Evolutionary conservation across 2,797 vertebrate genomes (phyloP).

Genomic region (Hippopotamyrus pictus): DNA sequence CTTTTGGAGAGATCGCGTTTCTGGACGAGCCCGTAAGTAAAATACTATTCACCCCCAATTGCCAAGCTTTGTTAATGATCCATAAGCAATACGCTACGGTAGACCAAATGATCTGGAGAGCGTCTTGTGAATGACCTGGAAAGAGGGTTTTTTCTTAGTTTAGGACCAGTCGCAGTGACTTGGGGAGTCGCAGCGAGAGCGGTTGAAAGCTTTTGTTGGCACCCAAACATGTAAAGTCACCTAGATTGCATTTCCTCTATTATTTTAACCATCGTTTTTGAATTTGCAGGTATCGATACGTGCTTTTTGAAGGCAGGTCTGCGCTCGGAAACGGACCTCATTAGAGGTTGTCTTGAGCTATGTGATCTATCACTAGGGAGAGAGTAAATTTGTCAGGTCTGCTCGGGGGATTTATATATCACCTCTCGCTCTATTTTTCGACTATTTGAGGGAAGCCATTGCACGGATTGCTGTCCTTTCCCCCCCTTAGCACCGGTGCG

Average conservation of each 20-base stretch:
- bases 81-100: conserved; percentile 60
- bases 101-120: conserved; percentile 62
- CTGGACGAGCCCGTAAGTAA: conserved; percentile 61
- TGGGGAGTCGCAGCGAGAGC: conserved; percentile 61
- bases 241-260: conserved; percentile 52
- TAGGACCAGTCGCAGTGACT: conserved; percentile 59
- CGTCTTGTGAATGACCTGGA: conserved; percentile 68
- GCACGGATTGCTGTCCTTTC: conserved; percentile 70
- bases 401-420: conserved; percentile 42
- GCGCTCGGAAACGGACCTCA: conserved; percentile 62
- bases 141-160: conserved; percentile 51
- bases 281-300: conserved; percentile 46
- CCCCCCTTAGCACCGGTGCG: conserved; percentile 58
- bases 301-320: conserved; percentile 53
- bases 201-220: conserved; percentile 53
- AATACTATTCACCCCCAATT: conserved; percentile 53
- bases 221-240: conserved; percentile 58
- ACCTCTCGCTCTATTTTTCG: conserved; percentile 41
- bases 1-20: conserved; percentile 69
- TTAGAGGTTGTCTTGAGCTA: conserved; percentile 42
- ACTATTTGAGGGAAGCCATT: conserved; percentile 87
- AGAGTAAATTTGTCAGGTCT: conserved; percentile 54
- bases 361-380: conserved; percentile 37
- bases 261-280: conserved; percentile 41
- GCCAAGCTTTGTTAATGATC: conserved; percentile 57